A percentile compares a stretch with the other conserved stretches of the same genome.
phyloP scores from a whole-genome alignment of 1,140 invertebrate species.

The Ridgeia piscesae region DNA sequence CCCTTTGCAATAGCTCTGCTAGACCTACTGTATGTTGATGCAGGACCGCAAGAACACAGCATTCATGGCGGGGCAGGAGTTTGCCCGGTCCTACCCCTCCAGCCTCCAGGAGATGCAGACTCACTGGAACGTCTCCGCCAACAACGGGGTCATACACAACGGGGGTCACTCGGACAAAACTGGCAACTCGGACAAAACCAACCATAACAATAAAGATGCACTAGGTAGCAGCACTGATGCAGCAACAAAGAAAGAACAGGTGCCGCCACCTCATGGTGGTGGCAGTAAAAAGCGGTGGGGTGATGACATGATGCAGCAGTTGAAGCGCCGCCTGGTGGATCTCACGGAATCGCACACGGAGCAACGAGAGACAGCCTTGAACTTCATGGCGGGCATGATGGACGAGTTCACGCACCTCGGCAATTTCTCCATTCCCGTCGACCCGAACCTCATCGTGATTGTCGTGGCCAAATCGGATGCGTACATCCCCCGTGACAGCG shows the following conservation, averaged over 20 bases:
- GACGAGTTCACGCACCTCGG: constrained; percentile 96
- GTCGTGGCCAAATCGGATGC: constrained; percentile 72
- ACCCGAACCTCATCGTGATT: constrained; percentile 64
- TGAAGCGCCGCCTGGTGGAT: background rate
- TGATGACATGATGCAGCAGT: background rate
- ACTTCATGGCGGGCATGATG: constrained; percentile 98
- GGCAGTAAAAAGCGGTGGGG: background rate
- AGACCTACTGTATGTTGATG: constrained; percentile 20
- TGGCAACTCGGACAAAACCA: background rate
- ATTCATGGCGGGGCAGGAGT: constrained; percentile 73
- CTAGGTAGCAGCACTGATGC: background rate
- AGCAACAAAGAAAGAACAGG: constrained; percentile 13
- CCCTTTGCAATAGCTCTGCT: no score
- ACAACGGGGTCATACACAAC: background rate
- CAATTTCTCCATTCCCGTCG: constrained; percentile 82
- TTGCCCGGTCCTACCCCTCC: constrained; percentile 73
- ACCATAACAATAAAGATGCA: background rate
- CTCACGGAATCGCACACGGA: background rate
- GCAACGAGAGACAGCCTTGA: constrained; percentile 57
- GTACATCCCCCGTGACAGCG: constrained; percentile 85
- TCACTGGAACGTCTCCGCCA: constrained; percentile 22
- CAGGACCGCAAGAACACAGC: constrained; percentile 31
- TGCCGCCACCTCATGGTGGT: background rate
- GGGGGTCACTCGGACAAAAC: background rate
- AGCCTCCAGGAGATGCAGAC: constrained; percentile 55